phyloP scores from a whole-genome alignment of 2,113 vertebrate species.

The Rhinolophus sinicus region DNA sequence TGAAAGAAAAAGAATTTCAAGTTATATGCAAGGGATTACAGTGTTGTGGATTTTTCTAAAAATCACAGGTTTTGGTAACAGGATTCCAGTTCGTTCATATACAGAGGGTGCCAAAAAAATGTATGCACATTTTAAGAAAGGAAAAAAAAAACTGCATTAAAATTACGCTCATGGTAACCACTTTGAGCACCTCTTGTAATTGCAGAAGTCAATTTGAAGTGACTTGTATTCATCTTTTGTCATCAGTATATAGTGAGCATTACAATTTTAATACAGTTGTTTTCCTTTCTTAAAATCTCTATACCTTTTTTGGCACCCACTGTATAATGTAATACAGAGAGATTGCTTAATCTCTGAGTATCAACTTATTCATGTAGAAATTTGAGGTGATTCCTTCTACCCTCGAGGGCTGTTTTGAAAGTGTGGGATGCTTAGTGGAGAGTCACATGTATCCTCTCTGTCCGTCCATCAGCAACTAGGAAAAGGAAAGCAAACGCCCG shows the following conservation, averaged over 20 bases:
- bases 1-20: not conserved
- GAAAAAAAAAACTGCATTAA: too few relatives aligned
- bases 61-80: not conserved
- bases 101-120: too few relatives aligned
- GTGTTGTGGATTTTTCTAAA: not conserved
- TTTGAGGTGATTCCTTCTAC: not conserved
- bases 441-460: not conserved
- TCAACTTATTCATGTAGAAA: not conserved
- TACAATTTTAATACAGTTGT: too few relatives aligned
- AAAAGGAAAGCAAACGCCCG: fast-evolving
- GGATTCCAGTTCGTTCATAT: not conserved
- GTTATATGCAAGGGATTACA: not conserved
- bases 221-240: too few relatives aligned
- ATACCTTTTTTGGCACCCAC: too few relatives aligned
- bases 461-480: not conserved
- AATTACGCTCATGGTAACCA: too few relatives aligned
- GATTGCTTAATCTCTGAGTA: not conserved
- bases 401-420: not conserved
- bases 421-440: not conserved
- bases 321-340: not conserved
- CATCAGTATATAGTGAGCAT: too few relatives aligned
- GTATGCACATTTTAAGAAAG: too few relatives aligned
- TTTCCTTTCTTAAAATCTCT: too few relatives aligned
- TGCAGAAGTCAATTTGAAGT: too few relatives aligned
- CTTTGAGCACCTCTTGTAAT: too few relatives aligned